A percentile compares a stretch with the other conserved stretches of the same genome.
Conservation (phyloP, 2,888 invertebrate species). For the Drosophila leonis region DNA sequence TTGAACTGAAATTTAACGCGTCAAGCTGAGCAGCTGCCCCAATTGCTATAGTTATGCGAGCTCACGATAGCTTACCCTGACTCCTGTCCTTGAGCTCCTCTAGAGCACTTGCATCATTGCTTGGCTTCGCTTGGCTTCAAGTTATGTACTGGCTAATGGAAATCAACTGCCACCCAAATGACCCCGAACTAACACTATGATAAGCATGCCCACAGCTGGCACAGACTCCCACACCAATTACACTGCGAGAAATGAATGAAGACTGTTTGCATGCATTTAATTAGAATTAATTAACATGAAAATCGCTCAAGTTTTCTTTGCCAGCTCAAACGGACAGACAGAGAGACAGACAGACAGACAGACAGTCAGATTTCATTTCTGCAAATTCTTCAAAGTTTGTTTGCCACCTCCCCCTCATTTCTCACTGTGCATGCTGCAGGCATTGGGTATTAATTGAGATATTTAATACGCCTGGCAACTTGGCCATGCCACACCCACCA, state of each 20-base stretch:
- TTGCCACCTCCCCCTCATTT: background rate
- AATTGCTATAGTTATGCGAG: conserved; percentile 59
- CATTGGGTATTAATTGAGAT: conserved; percentile 52
- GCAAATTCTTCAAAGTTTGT: background rate
- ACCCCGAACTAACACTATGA: conserved; percentile 39
- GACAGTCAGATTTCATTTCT: background rate
- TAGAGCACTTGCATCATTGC: conserved; percentile 22
- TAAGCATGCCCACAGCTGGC: conserved; percentile 41
- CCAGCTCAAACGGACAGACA: background rate
- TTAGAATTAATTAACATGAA: conserved; percentile 10
- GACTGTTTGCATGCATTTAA: background rate
- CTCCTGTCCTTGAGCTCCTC: conserved; percentile 32
- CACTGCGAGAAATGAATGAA: conserved; percentile 19
- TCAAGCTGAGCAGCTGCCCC: conserved; percentile 29
- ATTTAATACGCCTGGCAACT: conserved; percentile 30
- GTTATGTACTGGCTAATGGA: conserved; percentile 74
- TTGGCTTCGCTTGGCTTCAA: conserved; percentile 60
- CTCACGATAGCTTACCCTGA: conserved; percentile 35
- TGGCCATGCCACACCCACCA: conserved; percentile 24
- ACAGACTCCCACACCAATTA: conserved; percentile 37
- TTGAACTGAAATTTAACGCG: conserved; percentile 74
- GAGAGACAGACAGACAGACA: background rate
- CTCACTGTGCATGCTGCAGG: conserved; percentile 5
- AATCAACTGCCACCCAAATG: conserved; percentile 52
- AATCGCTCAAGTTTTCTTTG: background rate